Conservation (phyloP, 1,140 invertebrate genomes). For the Octopus bimaculoides region DNA sequence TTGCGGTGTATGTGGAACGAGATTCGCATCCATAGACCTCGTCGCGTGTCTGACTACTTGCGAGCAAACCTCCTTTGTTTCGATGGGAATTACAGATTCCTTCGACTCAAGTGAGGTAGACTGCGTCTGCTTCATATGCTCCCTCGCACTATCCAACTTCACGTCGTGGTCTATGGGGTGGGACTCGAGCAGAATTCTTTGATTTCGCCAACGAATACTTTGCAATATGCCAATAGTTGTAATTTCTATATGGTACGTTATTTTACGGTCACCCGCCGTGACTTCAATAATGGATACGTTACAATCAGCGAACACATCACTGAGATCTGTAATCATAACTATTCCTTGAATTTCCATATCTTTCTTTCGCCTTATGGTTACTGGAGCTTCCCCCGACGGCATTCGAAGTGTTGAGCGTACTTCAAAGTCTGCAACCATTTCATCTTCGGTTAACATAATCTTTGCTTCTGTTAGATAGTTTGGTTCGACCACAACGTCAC, state of each 20-base stretch:
- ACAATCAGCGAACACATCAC: conserved; percentile 35
- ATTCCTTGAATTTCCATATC: conserved; percentile 40
- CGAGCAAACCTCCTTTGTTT: conserved; percentile 31
- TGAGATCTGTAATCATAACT: conserved; percentile 34
- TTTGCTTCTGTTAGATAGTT: conserved; percentile 37
- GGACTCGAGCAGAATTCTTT: conserved; percentile 37
- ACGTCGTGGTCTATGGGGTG: conserved; percentile 26
- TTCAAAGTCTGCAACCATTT: conserved; percentile 42
- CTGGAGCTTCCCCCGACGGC: conserved; percentile 37
- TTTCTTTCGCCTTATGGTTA: conserved; percentile 30
- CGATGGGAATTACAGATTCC: conserved; percentile 21
- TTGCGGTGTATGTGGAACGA: conserved; percentile 14
- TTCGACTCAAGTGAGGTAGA: conserved; percentile 10
- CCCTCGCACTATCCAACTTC: not conserved
- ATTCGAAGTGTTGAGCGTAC: conserved; percentile 33
- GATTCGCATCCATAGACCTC: conserved; percentile 21
- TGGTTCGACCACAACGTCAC: conserved; percentile 39
- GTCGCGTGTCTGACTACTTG: conserved; percentile 36
- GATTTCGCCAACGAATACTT: conserved; percentile 38
- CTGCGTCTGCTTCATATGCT: not conserved
- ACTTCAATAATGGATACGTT: conserved; percentile 30
- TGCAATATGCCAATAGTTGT: conserved; percentile 34
- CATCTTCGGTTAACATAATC: conserved; percentile 38
- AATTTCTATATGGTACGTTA: conserved; percentile 31
- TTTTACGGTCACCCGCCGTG: conserved; percentile 17